Conservation (phyloP, 1,140 invertebrate species). For the Zaprionus inermis region DNA sequence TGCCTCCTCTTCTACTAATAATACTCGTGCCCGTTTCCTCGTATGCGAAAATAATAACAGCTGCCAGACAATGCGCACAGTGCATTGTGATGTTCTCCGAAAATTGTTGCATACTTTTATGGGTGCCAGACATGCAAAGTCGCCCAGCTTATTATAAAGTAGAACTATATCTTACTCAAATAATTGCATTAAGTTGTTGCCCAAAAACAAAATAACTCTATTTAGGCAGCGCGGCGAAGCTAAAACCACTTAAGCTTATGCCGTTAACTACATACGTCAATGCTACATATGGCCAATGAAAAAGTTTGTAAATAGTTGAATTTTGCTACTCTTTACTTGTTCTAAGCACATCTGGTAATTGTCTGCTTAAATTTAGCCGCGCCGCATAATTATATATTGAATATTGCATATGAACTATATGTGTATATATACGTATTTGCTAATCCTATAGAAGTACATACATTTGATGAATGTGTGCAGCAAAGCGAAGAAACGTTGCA, state of each 20-base stretch:
- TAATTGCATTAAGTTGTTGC: conserved; percentile 20
- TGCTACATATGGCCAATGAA: background rate
- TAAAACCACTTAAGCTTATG: too few species aligned
- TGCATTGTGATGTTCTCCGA: conserved; percentile 47
- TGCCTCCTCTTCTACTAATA: conserved; percentile 12
- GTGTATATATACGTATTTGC: background rate
- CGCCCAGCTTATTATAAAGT: conserved; percentile 50
- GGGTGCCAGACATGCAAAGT: conserved; percentile 62
- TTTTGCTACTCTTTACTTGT: background rate
- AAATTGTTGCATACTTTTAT: conserved; percentile 73
- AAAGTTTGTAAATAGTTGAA: background rate
- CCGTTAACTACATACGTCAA: too few species aligned
- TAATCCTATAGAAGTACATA: conserved; percentile 13
- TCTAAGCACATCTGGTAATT: conserved; percentile 7
- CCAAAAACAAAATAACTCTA: conserved; percentile 29
- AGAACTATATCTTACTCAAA: conserved; percentile 73
- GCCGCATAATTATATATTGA: conserved; percentile 66
- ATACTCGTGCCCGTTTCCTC: conserved; percentile 8
- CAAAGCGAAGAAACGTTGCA: conserved; percentile 54
- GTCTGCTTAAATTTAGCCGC: conserved; percentile 26
- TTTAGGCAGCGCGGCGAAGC: background rate
- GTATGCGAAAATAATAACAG: conserved; percentile 17
- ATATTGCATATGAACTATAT: conserved; percentile 10
- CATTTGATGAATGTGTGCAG: conserved; percentile 37
- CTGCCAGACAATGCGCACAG: conserved; percentile 62